Conservation (phyloP, 2,888 invertebrate genomes). For the Odontomyia ornata region DNA sequence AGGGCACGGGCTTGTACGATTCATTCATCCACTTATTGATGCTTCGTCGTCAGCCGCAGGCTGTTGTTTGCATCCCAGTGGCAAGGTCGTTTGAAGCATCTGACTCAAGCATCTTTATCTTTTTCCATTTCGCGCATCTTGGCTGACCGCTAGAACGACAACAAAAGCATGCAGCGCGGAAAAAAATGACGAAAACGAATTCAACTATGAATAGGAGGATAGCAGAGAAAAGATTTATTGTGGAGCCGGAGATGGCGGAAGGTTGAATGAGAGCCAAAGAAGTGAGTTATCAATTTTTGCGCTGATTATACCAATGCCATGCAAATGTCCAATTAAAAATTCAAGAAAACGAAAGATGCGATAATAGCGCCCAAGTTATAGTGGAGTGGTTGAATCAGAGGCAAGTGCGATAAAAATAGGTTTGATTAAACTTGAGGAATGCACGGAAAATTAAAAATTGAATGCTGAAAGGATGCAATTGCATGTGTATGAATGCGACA, state of each 20-base stretch:
- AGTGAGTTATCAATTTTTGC: slow-evolving; percentile 7
- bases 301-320: slow-evolving; percentile 26
- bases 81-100: slow-evolving; percentile 7
- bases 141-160: not conserved
- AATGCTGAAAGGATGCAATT: too few species aligned
- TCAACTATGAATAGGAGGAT: too few species aligned
- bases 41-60: not conserved
- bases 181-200: not conserved
- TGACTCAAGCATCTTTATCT: not conserved
- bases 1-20: not conserved
- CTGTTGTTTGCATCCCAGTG: not conserved
- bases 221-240: not conserved
- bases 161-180: not conserved
- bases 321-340: slow-evolving; percentile 43
- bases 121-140: not conserved
- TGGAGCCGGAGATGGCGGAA: not conserved
- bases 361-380: not conserved
- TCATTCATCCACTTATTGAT: too few species aligned
- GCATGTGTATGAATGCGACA: too few species aligned
- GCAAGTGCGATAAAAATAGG: not conserved
- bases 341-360: slow-evolving; percentile 32
- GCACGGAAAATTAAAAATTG: too few species aligned
- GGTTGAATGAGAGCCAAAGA: not conserved
- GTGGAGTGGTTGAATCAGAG: not conserved
- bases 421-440: not conserved